Evolutionary conservation across 2,888 invertebrate genomes (phyloP), one percentile per base, ranked within the genome.

Genomic region (Kryphioiulus occultus): DNA sequence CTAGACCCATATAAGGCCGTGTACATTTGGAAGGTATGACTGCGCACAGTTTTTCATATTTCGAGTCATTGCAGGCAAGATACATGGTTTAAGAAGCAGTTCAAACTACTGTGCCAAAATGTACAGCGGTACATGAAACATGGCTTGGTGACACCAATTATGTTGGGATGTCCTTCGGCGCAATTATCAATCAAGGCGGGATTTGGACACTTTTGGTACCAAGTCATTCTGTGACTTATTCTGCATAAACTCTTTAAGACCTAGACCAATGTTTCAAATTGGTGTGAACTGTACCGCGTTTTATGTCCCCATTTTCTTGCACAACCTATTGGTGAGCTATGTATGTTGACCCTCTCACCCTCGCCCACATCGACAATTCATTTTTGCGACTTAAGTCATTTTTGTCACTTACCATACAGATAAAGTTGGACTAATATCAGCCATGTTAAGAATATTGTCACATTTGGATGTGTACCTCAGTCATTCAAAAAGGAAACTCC

Each of bases 131-230:
- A n/a, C n/a, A n/a, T 59, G 59, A 59, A 59, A 59, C 19, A 59
- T n/a, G 59, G 22, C 59, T 59, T 59, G 19, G 59, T 59, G 59
- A 59, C 59, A 59, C 59, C 59, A 59, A 59, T 59, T 59, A n/a
- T 22, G 59, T n/a, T n/a, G 22, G 59, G n/a, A 22, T 59, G n/a
- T 59, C 59, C 59, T 59, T 59, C 59, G 22, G 59, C 59, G 15
- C 59, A 7, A 59, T 59, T 59, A 59, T 59, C n/a, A 59, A 59
- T 59, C 59, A 59, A 59, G 59, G 59, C 59, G 59, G 59, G 59
- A 1, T 12, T 19, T 9, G 59, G n/a, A n/a, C 19, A 59, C n/a
- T 15, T 59, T 59, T n/a, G 59, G 59, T 59, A n/a, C 59, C n/a
- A 59, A 59, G 59, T 59, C n/a, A n/a, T n/a, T n/a, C 3, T 7